Evolutionary conservation across 2,888 invertebrate species (phyloP).

Genomic region (Morpho achilles): DNA sequence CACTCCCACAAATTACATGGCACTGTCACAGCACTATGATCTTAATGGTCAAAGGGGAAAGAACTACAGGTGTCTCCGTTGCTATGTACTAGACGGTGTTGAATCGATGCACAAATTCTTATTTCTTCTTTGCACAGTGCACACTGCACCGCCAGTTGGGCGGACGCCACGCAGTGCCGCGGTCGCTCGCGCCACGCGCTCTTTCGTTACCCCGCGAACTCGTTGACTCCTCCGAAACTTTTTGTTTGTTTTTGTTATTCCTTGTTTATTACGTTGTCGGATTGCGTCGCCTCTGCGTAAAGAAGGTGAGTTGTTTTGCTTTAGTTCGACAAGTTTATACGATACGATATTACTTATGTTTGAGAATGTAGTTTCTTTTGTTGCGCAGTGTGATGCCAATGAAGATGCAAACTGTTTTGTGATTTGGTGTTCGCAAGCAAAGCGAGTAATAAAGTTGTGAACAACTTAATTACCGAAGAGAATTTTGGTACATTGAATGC

Average conservation of each 20-base stretch:
- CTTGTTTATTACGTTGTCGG: conserved; percentile 22
- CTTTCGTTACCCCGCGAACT: conserved; percentile 18
- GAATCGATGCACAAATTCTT: conserved; percentile 26
- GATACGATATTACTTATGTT: no score
- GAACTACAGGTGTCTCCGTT: conserved; percentile 18
- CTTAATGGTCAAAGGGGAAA: conserved; percentile 17
- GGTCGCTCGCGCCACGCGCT: conserved; percentile 33
- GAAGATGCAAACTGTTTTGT: no score
- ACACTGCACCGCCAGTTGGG: conserved; percentile 31
- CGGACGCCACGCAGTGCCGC: conserved; percentile 23
- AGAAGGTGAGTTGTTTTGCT: conserved; percentile 23
- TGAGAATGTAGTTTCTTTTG: no score
- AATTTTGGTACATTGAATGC: no score
- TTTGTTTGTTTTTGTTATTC: conserved; percentile 20
- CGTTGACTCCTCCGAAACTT: conserved; percentile 22
- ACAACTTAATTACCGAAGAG: no score
- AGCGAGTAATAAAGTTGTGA: no score
- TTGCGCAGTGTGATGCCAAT: no score
- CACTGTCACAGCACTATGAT: conserved; percentile 16
- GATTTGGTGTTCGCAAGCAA: no score
- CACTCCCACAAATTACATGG: conserved; percentile 19
- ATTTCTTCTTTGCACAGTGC: conserved; percentile 24
- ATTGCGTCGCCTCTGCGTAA: conserved; percentile 19
- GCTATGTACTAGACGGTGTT: conserved; percentile 17
- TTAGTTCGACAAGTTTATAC: neutral